Percentiles rank a stretch among this genome's conserved stretches.
These are phyloP conservation scores for Drosophila mojavensis DNA, from an alignment of 1,140 invertebrate species.

Conservation along the genomic window DNA sequence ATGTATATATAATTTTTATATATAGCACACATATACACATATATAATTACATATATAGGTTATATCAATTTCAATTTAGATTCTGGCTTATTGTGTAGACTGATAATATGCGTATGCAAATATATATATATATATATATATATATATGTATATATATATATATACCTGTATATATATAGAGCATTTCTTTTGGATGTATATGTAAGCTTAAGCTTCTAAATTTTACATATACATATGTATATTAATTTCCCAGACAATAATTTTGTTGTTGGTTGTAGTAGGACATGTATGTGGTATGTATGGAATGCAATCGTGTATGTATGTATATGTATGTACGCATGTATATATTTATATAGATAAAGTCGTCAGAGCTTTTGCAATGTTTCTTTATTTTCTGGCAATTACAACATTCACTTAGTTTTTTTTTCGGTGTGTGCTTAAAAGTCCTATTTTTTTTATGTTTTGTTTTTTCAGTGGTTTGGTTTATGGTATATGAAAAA, in stretches of 20 bases:
- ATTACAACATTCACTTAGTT: slow-evolving; percentile 70
- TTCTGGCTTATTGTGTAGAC: slow-evolving; percentile 37
- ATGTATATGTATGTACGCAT: neutral
- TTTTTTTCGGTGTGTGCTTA: slow-evolving; percentile 1
- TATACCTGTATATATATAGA: too few relatives aligned
- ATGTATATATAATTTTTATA: slow-evolving; percentile 18
- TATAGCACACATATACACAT: slow-evolving; percentile 26
- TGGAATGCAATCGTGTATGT: slow-evolving; percentile 1
- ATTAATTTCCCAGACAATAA: neutral
- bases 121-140: too few relatives aligned
- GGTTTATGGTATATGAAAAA: slow-evolving; percentile 19
- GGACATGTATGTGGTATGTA: neutral
- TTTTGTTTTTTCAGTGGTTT: neutral
- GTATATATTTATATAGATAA: slow-evolving; percentile 12
- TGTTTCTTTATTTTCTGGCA: slow-evolving; percentile 43
- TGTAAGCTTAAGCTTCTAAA: neutral
- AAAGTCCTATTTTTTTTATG: slow-evolving; percentile 17
- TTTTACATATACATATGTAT: neutral
- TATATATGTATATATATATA: too few relatives aligned
- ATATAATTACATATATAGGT: neutral
- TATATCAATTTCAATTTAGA: slow-evolving; percentile 24
- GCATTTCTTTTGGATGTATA: neutral
- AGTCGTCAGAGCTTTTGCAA: slow-evolving; percentile 18
- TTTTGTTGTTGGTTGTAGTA: too few relatives aligned
- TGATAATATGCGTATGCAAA: neutral